phyloP scores from a whole-genome alignment of 1,140 invertebrate species.

The Pseudomyrmex cubaensis region DNA sequence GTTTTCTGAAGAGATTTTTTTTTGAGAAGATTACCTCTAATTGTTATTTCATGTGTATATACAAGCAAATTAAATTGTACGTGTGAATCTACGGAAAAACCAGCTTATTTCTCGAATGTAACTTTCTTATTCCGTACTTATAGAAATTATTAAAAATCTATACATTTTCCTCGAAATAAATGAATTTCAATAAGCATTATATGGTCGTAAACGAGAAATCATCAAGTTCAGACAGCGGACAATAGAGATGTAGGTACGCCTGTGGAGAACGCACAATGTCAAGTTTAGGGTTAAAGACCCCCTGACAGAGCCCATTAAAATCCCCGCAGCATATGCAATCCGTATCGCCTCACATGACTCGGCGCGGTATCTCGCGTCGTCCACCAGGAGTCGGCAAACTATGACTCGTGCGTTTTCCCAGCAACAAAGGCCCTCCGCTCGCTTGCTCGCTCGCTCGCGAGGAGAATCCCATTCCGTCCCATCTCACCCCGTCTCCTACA shows the following conservation, averaged over 20 bases:
- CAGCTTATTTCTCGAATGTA: no score
- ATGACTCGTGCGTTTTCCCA: slow-evolving; percentile 42
- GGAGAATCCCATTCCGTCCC: background rate
- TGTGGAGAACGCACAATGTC: slow-evolving; percentile 19
- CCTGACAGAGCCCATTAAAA: slow-evolving; percentile 45
- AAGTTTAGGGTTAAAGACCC: slow-evolving; percentile 49
- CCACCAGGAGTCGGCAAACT: slow-evolving; percentile 53
- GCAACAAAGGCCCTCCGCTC: slow-evolving; percentile 43
- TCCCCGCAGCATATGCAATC: slow-evolving; percentile 15
- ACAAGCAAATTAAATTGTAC: background rate
- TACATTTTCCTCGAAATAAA: background rate
- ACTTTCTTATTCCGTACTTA: background rate
- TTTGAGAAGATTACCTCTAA: slow-evolving; percentile 28
- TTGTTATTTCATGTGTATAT: background rate
- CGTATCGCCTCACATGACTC: slow-evolving; percentile 46
- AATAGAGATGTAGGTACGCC: slow-evolving; percentile 29
- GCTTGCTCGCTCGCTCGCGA: slow-evolving; percentile 11
- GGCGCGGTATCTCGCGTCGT: slow-evolving; percentile 43
- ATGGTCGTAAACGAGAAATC: background rate
- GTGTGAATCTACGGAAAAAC: no score
- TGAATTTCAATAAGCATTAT: background rate
- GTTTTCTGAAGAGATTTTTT: background rate
- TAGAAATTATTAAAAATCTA: background rate
- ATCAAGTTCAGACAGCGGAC: background rate
- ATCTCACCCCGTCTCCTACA: slow-evolving; percentile 31